These are phyloP conservation scores for Petrophora chlorosata DNA, from an alignment of 2,888 invertebrate genomes.

Conservation along the genomic window DNA sequence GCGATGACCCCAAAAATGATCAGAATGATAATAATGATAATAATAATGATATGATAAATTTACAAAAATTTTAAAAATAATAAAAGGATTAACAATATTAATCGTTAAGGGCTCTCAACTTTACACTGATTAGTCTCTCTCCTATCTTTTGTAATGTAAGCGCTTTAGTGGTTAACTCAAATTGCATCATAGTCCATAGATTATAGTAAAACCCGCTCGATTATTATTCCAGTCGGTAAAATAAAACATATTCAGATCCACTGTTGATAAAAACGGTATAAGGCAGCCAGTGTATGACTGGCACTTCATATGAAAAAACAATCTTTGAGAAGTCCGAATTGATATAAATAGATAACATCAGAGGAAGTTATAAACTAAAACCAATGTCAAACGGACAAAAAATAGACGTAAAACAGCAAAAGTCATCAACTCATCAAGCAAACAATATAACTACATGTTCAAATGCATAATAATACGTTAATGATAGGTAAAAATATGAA, in stretches of 20 bases:
- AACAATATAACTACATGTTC: too few species aligned
- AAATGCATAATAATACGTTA: background rate
- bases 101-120: too few species aligned
- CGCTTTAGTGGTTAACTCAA: too few species aligned
- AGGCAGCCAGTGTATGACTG: slow-evolving; percentile 1
- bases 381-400: slow-evolving; percentile 5
- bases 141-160: too few species aligned
- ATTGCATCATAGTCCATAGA: background rate
- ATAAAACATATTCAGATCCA: too few species aligned
- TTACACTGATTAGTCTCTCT: too few species aligned
- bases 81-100: too few species aligned
- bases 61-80: too few species aligned
- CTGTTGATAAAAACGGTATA: background rate
- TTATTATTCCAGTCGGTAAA: too few species aligned
- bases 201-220: background rate
- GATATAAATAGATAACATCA: slow-evolving; percentile 17
- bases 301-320: slow-evolving; percentile 5
- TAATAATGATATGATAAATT: too few species aligned
- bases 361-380: slow-evolving; percentile 17
- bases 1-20: too few species aligned
- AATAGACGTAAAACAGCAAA: background rate
- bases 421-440: background rate
- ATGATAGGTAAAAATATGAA: background rate
- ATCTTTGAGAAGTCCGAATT: background rate
- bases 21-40: too few species aligned